Conservation (phyloP, 2,888 invertebrate species). For the Brassicogethes aeneus region DNA sequence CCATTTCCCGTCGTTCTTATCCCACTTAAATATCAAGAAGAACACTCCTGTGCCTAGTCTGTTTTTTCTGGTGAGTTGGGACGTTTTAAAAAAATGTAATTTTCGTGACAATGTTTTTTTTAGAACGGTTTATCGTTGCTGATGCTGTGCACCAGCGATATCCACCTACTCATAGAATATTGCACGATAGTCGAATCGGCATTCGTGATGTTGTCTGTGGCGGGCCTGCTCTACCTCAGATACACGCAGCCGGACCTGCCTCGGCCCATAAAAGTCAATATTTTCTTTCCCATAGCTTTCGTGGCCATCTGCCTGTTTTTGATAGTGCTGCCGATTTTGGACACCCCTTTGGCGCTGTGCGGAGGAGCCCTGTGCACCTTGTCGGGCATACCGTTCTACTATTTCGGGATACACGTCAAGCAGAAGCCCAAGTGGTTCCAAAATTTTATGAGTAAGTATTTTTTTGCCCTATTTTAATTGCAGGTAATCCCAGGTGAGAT, state of each 20-base stretch:
- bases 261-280: conserved; percentile 73
- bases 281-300: conserved; percentile 61
- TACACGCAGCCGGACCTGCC: conserved; percentile 68
- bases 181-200: conserved; percentile 88
- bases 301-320: conserved; percentile 69
- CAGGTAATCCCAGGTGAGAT: too few relatives aligned
- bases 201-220: conserved; percentile 81
- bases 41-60: conserved; percentile 75
- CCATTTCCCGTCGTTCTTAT: conserved; percentile 73
- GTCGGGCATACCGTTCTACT: conserved; percentile 78
- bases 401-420: conserved; percentile 58
- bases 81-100: conserved; percentile 1
- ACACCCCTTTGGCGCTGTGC: conserved; percentile 70
- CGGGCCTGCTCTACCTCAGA: conserved; percentile 75
- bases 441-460: conserved; percentile 51
- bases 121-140: conserved; percentile 76
- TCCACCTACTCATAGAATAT: conserved; percentile 82
- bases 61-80: conserved; percentile 63
- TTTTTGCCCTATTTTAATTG: too few relatives aligned
- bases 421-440: conserved; percentile 55
- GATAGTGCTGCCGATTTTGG: conserved; percentile 68
- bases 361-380: conserved; percentile 70
- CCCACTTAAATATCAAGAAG: conserved; percentile 66
- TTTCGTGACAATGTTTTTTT: conserved; percentile 26
- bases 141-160: conserved; percentile 77